Evolutionary conservation across 1,140 invertebrate genomes (phyloP), one percentile per base, ranked within the genome.

Genomic region (Aphelinus certus): DNA sequence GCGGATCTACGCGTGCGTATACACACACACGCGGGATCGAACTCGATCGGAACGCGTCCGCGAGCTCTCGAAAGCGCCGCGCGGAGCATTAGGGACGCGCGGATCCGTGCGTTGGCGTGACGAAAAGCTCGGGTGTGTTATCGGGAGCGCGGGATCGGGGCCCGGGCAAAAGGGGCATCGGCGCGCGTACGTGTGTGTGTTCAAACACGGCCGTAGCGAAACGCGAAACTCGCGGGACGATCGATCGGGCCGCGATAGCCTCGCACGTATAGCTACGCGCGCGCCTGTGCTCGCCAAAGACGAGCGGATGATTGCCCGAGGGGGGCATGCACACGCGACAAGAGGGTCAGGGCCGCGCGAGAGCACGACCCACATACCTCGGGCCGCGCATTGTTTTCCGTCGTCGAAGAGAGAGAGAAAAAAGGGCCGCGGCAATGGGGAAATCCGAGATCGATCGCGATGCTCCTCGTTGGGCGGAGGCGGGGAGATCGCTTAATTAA

Each of bases 71-170:
- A 9, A 4, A 53, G 9, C 0, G 51, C 4, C 51, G 51, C 51
- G 51, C 51, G 51, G 4, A 53, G 4, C 51, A 53, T 53, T 9
- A 6, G 4, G 51, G 51, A 53, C 9, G 4, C 4, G 51, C 51
- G 4, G 26, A 53, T 53, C 51, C 51, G 51, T 60, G 56, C 69
- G 58, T 71, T 61, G 68, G 68, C 51, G 69, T 71, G 69, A 71
- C 60, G 60, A 63, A 63, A 55, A 56, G 60, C 26, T 26, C 26
- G 26, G 26, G 43, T n/a, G 64, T 9, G 10, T 45, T 9, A 55
- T 26, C n/a, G 4, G 65, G 5, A 45, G 43, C 7, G 0, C 48
- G 26, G 9, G 61, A 4, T 26, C 61, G 61, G 4, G 1, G n/a
- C 57, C 2, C 1, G 10, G n/a, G 42, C 58, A 42, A 43, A 43